Conservation (phyloP, 2,113 vertebrate genomes). For the Columbina picui region DNA sequence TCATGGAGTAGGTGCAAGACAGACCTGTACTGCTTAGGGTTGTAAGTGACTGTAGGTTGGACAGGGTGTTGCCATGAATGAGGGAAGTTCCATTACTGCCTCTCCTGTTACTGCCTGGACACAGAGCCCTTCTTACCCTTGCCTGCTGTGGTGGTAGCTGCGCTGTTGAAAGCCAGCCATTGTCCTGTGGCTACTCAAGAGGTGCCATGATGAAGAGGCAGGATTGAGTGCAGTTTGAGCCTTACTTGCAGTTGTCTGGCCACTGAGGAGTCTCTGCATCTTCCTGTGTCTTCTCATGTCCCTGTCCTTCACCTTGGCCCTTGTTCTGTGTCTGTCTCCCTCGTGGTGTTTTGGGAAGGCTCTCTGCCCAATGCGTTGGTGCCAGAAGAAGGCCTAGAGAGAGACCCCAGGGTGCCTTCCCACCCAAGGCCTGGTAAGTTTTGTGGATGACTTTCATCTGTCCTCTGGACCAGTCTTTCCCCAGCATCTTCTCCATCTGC, state of each 20-base stretch:
- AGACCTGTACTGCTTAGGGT: neutral
- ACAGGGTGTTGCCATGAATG: neutral
- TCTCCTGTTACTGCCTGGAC: neutral
- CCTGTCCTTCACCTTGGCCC: neutral
- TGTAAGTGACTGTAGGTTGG: neutral
- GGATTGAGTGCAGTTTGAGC: neutral
- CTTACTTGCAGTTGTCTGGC: neutral
- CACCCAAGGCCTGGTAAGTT: neutral
- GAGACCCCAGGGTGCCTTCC: neutral
- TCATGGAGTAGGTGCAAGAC: neutral
- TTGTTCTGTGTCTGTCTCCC: accelerated
- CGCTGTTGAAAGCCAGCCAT: neutral
- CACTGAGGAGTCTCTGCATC: neutral
- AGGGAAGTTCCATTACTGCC: neutral
- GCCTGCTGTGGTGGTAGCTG: neutral
- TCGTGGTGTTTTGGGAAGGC: neutral
- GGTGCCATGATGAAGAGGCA: neutral
- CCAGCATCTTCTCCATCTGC: neutral
- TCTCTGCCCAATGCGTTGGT: neutral
- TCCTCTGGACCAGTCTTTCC: neutral
- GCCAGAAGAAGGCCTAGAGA: neutral
- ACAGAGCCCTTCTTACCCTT: neutral
- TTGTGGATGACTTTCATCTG: neutral
- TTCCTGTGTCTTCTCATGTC: neutral
- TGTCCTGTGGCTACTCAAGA: neutral